phyloP scores from a whole-genome alignment of 2,113 vertebrate genomes.

The Vidua chalybeata region DNA sequence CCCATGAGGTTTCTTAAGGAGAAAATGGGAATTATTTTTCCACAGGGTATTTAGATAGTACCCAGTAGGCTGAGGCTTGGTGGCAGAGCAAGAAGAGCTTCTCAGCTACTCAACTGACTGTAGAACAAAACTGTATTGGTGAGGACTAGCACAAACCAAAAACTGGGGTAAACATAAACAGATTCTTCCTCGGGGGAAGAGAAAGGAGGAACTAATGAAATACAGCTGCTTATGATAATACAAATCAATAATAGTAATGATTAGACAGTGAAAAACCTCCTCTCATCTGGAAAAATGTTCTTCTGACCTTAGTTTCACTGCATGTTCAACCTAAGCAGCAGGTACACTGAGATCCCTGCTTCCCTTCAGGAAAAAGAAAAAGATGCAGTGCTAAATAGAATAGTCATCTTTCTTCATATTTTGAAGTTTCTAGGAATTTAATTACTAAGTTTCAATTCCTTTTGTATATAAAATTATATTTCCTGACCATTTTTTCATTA shows the following conservation, averaged over 20 bases:
- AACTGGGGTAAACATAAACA: background rate
- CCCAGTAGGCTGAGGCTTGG: background rate
- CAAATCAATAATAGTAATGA: background rate
- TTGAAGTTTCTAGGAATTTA: background rate
- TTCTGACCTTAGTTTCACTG: background rate
- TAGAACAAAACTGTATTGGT: background rate
- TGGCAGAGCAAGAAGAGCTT: background rate
- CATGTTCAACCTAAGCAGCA: background rate
- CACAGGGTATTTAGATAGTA: background rate
- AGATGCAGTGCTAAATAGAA: background rate
- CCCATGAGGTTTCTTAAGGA: background rate
- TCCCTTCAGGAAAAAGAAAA: background rate
- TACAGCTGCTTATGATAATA: background rate
- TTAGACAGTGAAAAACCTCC: background rate
- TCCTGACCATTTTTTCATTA: background rate
- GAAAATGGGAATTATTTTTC: background rate
- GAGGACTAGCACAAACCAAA: background rate
- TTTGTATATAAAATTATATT: background rate
- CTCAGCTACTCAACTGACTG: background rate
- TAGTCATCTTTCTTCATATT: background rate
- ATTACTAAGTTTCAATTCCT: background rate
- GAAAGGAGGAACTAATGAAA: background rate
- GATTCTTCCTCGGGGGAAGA: background rate
- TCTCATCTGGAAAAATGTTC: background rate
- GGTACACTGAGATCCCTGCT: background rate